Percentiles rank a stretch among this genome's conserved stretches.
These are phyloP conservation scores for Cherax quadricarinatus DNA, from an alignment of 1,140 invertebrate species.

Conservation along the genomic window DNA sequence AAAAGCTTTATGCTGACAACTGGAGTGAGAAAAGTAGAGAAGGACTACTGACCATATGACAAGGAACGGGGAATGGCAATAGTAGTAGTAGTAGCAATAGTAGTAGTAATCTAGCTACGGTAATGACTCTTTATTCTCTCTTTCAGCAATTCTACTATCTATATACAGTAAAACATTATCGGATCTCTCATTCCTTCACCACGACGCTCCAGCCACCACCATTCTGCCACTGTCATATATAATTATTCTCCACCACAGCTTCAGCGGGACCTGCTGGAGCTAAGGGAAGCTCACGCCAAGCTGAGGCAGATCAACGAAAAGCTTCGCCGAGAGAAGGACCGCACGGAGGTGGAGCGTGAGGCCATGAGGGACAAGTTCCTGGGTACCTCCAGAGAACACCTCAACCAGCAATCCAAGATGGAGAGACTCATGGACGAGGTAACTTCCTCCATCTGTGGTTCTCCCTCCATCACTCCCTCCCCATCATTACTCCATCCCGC, in stretches of 20 bases:
- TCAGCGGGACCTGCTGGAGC: slow-evolving; percentile 90
- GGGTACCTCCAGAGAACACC: slow-evolving; percentile 68
- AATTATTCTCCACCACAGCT: slow-evolving; percentile 76
- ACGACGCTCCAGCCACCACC: no score
- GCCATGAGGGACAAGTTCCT: slow-evolving; percentile 74
- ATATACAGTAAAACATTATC: no score
- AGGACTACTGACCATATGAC: no score
- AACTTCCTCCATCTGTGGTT: not conserved
- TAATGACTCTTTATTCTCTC: no score
- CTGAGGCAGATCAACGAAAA: slow-evolving; percentile 94
- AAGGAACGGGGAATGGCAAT: no score
- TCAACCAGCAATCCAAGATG: slow-evolving; percentile 71
- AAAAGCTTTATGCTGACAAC: no score
- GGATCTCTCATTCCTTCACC: no score
- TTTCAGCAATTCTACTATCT: no score
- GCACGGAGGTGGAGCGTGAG: slow-evolving; percentile 89
- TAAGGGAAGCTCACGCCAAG: slow-evolving; percentile 93
- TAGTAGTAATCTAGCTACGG: no score
- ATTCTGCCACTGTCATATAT: no score
- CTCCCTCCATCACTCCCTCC: slow-evolving; percentile 12
- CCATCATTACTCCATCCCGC: not conserved
- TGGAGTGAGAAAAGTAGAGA: no score
- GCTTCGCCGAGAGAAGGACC: slow-evolving; percentile 89
- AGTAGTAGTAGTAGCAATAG: no score
- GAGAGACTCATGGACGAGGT: slow-evolving; percentile 70